phyloP scores from a whole-genome alignment of 2,888 invertebrate genomes.

The Drosophila kokeensis region DNA sequence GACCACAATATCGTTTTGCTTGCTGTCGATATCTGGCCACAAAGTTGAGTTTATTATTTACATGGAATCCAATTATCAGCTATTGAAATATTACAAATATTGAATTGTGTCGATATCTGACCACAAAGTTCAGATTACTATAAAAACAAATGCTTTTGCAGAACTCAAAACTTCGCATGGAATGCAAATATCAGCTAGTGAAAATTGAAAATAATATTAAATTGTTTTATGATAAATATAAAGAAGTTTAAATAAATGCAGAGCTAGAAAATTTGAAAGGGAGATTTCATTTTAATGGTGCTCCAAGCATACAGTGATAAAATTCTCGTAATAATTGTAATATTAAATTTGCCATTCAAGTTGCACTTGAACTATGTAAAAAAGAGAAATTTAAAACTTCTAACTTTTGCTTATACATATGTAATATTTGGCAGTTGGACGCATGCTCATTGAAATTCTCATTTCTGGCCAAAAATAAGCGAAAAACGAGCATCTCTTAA shows the following conservation, averaged over 20 bases:
- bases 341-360: neutral
- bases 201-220: neutral
- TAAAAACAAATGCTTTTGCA: neutral
- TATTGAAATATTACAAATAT: neutral
- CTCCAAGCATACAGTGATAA: neutral
- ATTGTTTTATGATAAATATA: neutral
- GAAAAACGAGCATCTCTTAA: conserved; percentile 62
- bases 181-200: neutral
- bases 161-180: neutral
- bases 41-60: neutral
- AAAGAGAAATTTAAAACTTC: conserved; percentile 3
- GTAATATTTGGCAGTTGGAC: conserved; percentile 24
- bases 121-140: neutral
- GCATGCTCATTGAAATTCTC: conserved; percentile 1
- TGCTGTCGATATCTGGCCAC: conserved; percentile 14
- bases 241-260: neutral
- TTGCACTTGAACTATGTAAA: neutral
- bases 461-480: conserved; percentile 43
- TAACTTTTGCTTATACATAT: conserved; percentile 16
- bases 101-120: neutral
- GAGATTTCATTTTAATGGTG: neutral
- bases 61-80: neutral
- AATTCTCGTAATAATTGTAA: neutral
- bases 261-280: neutral
- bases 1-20: neutral